Conservation (phyloP, 2,797 vertebrate genomes). For the Propithecus deckenii region DNA sequence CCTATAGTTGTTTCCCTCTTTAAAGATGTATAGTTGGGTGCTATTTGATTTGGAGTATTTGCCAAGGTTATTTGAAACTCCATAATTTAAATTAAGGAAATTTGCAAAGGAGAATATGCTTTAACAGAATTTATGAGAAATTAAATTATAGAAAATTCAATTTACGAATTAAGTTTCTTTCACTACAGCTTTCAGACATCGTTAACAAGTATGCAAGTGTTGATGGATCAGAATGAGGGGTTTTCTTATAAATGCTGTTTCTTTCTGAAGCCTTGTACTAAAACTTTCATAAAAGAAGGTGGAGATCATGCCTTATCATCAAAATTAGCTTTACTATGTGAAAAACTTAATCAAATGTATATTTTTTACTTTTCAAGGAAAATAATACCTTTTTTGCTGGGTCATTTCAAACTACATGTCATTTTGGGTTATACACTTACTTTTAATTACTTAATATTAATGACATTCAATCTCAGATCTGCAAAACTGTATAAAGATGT, state of each 20-base stretch:
- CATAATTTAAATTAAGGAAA: not conserved
- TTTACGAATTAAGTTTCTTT: not conserved
- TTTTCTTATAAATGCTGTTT: not conserved
- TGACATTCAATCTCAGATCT: conserved; percentile 27
- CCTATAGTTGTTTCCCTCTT: not conserved
- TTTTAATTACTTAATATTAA: conserved; percentile 71
- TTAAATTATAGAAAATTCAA: not conserved
- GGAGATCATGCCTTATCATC: not conserved
- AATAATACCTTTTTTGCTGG: conserved; percentile 41
- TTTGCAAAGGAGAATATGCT: not conserved
- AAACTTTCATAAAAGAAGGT: not conserved
- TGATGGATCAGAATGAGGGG: not conserved
- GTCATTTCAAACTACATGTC: not conserved
- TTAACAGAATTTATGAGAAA: not conserved
- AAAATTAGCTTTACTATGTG: not conserved
- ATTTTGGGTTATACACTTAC: conserved; percentile 21
- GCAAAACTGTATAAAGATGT: conserved; percentile 47
- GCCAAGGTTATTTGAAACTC: not conserved
- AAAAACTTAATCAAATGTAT: not conserved
- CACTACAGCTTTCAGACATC: not conserved
- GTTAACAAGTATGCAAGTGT: not conserved
- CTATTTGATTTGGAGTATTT: not conserved
- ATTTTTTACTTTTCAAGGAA: not conserved
- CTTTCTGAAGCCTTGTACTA: not conserved
- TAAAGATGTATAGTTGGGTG: not conserved